A percentile compares a stretch with the other conserved stretches of the same genome.
Conservation (phyloP, 1,140 invertebrate species). For the Gryllus bimaculatus region DNA sequence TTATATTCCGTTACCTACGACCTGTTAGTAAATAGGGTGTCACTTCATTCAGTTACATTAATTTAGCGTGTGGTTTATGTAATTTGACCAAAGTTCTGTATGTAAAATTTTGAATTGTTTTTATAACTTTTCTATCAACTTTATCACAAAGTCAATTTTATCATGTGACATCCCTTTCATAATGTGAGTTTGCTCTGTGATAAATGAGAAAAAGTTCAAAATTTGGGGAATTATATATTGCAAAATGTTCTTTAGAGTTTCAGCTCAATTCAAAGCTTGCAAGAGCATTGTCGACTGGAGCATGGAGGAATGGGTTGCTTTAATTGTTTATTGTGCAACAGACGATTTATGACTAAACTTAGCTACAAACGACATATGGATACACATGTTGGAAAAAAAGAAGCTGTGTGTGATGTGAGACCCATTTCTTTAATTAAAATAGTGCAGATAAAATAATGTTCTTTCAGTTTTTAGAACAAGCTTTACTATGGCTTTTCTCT, state of each 20-base stretch:
- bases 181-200: too few relatives aligned
- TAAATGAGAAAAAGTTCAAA: too few relatives aligned
- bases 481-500: too few relatives aligned
- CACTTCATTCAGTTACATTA: not conserved
- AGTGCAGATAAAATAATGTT: not conserved
- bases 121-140: too few relatives aligned
- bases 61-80: not conserved
- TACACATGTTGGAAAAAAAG: conserved; percentile 17
- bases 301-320: conserved; percentile 22
- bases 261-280: conserved; percentile 16
- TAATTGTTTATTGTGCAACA: conserved; percentile 12
- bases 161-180: too few relatives aligned
- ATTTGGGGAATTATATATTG: too few relatives aligned
- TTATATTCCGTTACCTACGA: not conserved
- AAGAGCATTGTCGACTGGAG: conserved; percentile 19
- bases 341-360: conserved; percentile 19
- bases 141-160: too few relatives aligned
- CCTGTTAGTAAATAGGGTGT: not conserved
- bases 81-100: not conserved
- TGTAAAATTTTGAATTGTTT: too few relatives aligned
- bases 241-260: conserved; percentile 16
- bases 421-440: not conserved
- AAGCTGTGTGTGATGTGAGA: conserved; percentile 22
- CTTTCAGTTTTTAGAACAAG: not conserved
- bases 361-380: conserved; percentile 21